Conservation (phyloP, 1,140 invertebrate species). For the Geopemphigus sp. region DNA sequence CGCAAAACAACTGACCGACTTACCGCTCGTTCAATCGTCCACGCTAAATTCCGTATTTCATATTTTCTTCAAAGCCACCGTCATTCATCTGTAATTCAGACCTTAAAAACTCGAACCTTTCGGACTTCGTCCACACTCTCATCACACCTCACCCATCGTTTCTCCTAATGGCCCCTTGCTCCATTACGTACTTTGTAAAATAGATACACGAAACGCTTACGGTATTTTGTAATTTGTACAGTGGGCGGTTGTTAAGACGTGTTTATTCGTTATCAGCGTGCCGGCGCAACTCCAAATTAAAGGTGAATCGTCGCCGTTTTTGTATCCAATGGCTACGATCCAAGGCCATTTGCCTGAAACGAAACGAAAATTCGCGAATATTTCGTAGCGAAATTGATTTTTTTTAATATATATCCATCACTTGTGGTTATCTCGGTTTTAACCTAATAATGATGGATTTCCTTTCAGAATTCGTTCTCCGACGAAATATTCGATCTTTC, state of each 20-base stretch:
- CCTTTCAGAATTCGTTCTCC: background rate
- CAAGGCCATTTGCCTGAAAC: conserved; percentile 58
- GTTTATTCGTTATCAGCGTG: conserved; percentile 18
- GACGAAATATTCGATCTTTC: background rate
- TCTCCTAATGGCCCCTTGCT: no score
- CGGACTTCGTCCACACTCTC: background rate
- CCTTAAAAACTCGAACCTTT: background rate
- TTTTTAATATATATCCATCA: background rate
- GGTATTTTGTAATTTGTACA: background rate
- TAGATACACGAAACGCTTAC: no score
- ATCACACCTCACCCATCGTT: no score
- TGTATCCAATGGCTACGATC: conserved; percentile 58
- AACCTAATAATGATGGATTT: background rate
- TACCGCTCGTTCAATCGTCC: no score
- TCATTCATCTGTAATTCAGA: background rate
- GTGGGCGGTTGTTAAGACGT: conserved; percentile 32
- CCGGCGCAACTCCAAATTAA: conserved; percentile 52
- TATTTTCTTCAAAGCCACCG: background rate
- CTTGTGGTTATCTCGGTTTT: background rate
- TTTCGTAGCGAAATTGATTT: background rate
- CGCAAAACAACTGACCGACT: no score
- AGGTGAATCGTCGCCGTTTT: conserved; percentile 54
- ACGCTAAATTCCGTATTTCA: no score
- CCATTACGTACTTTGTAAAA: no score
- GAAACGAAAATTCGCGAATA: background rate